phyloP scores from a whole-genome alignment of 2,113 vertebrate genomes.

The Strix uralensis region DNA sequence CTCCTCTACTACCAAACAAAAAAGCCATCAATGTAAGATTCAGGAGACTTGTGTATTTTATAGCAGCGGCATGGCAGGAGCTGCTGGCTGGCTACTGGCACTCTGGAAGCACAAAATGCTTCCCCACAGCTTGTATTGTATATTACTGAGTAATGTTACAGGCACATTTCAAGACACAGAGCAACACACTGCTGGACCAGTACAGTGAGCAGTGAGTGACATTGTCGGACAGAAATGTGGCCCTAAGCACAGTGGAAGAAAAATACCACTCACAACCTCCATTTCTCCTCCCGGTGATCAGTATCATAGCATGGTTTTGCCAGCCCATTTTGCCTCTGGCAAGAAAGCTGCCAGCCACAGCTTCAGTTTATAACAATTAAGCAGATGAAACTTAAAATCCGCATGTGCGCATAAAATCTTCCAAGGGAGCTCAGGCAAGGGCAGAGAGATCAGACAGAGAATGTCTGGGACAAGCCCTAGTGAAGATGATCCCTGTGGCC shows the following conservation, averaged over 20 bases:
- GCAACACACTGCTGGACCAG: neutral
- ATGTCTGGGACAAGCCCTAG: neutral
- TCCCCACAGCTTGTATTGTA: neutral
- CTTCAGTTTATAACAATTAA: slow-evolving; percentile 2
- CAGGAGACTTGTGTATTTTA: slow-evolving; percentile 14
- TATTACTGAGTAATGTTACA: neutral
- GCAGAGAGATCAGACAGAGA: neutral
- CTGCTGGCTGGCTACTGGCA: neutral
- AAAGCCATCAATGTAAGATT: neutral
- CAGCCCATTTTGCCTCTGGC: neutral
- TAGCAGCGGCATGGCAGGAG: neutral
- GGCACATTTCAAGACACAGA: neutral
- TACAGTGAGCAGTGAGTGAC: neutral
- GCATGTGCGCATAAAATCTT: neutral
- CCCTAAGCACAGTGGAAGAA: neutral
- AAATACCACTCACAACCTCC: neutral
- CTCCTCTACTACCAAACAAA: neutral
- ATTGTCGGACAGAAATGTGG: neutral
- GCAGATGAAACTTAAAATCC: neutral
- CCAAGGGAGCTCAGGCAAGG: neutral
- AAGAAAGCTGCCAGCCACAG: neutral
- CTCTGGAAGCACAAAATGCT: neutral
- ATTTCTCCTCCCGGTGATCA: neutral
- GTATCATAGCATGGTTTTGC: neutral
- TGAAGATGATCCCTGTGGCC: neutral